Evolutionary conservation across 2,888 invertebrate genomes (phyloP), one percentile per base, ranked within the genome.

Genomic region (Lasioglossum oenotherae): DNA sequence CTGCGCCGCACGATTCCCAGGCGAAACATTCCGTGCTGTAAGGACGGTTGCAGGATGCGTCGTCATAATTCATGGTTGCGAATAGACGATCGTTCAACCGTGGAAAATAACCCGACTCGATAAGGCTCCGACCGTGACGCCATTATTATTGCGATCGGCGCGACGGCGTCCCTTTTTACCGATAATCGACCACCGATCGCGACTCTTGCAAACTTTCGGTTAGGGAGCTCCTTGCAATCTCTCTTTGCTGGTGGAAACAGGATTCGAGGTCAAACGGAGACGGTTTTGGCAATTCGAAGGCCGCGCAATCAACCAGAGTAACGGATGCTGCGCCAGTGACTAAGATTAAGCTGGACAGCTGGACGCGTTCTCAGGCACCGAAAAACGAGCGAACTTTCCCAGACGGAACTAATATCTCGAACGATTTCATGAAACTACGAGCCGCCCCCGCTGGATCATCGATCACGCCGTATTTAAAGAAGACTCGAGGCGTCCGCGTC

Each of bases 391-490:
- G 12, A 44, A 81, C 44, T 69, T 82, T 53, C 41, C 4, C n/a
- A 31, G 38, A 19, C 35, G 67, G n/a, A 78, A 3, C 23, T 67
- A 81, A 69, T 64, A 77, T 73, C 74, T 79, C 79, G 23, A 67
- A 57, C 53, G 38, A 35, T 67, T 73, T 76, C 74, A 80, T 31
- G 74, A 60, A 35, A 60, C 57, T 80, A 46, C 73, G 67, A 57
- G 8, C 19, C 41, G 73, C 49, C 74, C 49, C 57, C 19, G 73
- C 60, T 69, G 79, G 81, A 86, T 86, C 87, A 81, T 87, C 87
- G 83, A 87, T 87, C 87, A 87, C 73, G 64, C 35, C 67, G 74
- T 86, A 86, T 86, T 87, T 87, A 86, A 83, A 86, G 80, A 86
- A 80, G 82, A 49, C 82, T 83, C 80, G 64, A 60, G 75, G 60